A percentile compares a stretch with the other conserved stretches of the same genome.
phyloP scores from a whole-genome alignment of 2,797 vertebrate genomes.

The Esox masquinongy region DNA sequence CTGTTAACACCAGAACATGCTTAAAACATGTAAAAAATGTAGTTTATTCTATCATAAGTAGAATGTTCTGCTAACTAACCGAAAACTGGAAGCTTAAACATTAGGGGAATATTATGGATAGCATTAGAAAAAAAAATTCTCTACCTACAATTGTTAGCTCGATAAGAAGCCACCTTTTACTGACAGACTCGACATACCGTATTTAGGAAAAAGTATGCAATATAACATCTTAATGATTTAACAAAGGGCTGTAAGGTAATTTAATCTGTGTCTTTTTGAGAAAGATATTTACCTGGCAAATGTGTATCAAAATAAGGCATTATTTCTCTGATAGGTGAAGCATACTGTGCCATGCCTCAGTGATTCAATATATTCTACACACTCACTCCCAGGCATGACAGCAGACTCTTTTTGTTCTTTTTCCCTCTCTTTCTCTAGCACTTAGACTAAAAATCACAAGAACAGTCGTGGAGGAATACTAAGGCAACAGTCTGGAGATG shows the following conservation, averaged over 20 bases:
- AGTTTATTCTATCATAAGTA: no score
- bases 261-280: constrained; percentile 28
- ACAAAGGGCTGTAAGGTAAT: constrained; percentile 8
- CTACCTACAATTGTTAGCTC: not conserved
- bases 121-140: no score
- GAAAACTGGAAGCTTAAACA: no score
- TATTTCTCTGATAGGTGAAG: constrained; percentile 74
- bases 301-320: constrained; percentile 74
- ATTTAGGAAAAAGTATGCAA: not conserved
- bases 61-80: no score
- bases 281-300: constrained; percentile 67
- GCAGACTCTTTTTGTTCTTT: constrained; percentile 64
- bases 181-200: not conserved
- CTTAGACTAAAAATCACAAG: constrained; percentile 79
- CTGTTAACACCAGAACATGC: no score
- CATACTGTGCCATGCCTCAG: constrained; percentile 72
- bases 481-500: constrained; percentile 82
- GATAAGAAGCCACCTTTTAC: not conserved
- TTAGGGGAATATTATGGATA: no score
- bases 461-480: constrained; percentile 75
- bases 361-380: constrained; percentile 73
- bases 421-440: constrained; percentile 61
- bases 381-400: constrained; percentile 69
- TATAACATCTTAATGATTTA: not conserved
- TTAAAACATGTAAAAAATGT: no score